These are phyloP conservation scores for Ficedula albicollis DNA, from an alignment of 2,797 vertebrate species.

Conservation along the genomic window DNA sequence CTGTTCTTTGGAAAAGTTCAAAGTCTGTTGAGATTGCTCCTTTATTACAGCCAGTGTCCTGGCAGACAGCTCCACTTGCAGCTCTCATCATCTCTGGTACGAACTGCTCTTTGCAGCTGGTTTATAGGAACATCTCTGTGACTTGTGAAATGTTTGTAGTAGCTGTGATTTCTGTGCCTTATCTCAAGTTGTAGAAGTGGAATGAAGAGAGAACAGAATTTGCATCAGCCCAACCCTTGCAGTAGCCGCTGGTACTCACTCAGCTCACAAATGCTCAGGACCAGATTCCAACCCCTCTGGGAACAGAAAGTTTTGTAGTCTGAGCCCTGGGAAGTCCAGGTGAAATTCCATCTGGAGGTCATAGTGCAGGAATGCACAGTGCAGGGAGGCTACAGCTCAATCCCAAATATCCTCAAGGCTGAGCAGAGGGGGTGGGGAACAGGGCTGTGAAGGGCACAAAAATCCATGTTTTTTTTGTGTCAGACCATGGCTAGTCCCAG, in stretches of 20 bases:
- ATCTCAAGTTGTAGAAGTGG: not conserved
- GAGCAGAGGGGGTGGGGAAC: not conserved
- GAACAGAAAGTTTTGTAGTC: not conserved
- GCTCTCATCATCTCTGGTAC: not conserved
- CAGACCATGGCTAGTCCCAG: not conserved
- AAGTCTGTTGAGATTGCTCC: not conserved
- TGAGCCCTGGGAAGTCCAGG: not conserved
- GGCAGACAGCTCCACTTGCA: not conserved
- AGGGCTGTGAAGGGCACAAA: not conserved
- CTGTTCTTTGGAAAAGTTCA: constrained; percentile 1
- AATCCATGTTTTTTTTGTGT: not conserved
- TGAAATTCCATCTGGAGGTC: not conserved
- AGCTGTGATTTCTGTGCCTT: not conserved
- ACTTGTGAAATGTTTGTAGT: not conserved
- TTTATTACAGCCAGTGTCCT: not conserved
- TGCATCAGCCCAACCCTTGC: not conserved
- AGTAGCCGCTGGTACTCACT: not conserved
- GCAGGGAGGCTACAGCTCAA: too few relatives aligned
- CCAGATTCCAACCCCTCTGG: not conserved
- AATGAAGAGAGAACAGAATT: not conserved
- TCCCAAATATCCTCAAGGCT: not conserved
- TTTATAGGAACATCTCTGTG: not conserved
- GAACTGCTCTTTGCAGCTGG: not conserved
- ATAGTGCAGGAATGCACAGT: not conserved
- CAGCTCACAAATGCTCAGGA: not conserved